Evolutionary conservation across 2,888 invertebrate species (phyloP).

Genomic region (Drosophila testacea): DNA sequence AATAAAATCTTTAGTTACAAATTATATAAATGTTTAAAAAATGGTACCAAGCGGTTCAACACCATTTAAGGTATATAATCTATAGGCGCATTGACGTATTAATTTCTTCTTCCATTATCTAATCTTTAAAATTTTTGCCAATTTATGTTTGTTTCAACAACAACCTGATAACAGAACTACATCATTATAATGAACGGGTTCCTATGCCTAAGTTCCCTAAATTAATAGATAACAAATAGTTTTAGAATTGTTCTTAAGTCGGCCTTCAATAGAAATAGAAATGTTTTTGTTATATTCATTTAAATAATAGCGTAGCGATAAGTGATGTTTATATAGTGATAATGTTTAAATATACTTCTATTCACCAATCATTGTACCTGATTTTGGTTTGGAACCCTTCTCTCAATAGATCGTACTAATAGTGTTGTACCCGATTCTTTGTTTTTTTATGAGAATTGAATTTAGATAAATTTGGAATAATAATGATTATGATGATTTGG

Average conservation of each 20-base stretch:
- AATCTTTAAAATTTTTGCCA: slow-evolving; percentile 41
- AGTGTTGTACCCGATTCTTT: too few relatives aligned
- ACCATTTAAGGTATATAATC: background rate
- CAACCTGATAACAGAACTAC: slow-evolving; percentile 13
- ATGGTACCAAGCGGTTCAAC: too few relatives aligned
- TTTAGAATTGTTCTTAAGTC: slow-evolving; percentile 15
- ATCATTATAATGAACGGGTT: slow-evolving; percentile 26
- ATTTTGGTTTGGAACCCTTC: too few relatives aligned
- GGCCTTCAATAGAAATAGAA: background rate
- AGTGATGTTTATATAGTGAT: background rate
- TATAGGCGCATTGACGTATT: background rate
- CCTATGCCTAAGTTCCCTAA: background rate
- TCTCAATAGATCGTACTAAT: too few relatives aligned
- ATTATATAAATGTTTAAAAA: too few relatives aligned
- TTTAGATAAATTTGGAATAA: too few relatives aligned
- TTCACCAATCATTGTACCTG: too few relatives aligned
- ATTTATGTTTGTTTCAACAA: slow-evolving; percentile 26
- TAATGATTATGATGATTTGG: too few relatives aligned
- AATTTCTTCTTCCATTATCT: slow-evolving; percentile 36
- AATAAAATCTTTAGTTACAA: too few relatives aligned
- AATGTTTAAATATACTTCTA: background rate
- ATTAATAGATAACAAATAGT: slow-evolving; percentile 34
- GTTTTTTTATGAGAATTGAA: too few relatives aligned
- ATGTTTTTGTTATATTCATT: background rate
- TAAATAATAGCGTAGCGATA: background rate